A percentile compares a stretch with the other conserved stretches of the same genome.
Conservation (phyloP, 2,113 vertebrate genomes). For the Scomber colias region DNA sequence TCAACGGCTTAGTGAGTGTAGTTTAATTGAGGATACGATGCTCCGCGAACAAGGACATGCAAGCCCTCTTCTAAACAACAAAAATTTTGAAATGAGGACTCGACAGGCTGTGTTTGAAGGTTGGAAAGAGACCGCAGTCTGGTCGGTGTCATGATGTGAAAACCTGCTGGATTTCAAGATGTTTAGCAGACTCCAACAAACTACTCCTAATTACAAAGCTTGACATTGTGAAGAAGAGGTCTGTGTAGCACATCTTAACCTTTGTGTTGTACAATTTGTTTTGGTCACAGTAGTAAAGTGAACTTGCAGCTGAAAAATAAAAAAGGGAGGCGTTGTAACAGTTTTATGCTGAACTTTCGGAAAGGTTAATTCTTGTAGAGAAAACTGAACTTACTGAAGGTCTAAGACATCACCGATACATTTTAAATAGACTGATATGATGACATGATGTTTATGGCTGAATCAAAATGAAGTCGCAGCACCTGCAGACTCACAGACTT, state of each 20-base stretch:
- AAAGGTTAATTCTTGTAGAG: too few relatives aligned
- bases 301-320: neutral
- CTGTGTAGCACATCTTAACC: slow-evolving; percentile 2
- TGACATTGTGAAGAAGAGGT: slow-evolving; percentile 33
- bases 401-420: too few relatives aligned
- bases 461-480: too few relatives aligned
- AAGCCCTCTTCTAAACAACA: slow-evolving; percentile 26
- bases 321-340: neutral
- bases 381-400: too few relatives aligned
- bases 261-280: slow-evolving; percentile 42
- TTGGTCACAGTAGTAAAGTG: slow-evolving; percentile 30
- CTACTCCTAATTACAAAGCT: slow-evolving; percentile 5
- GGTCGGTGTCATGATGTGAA: slow-evolving; percentile 17
- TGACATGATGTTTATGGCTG: too few relatives aligned
- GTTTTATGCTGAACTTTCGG: neutral
- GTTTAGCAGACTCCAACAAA: slow-evolving; percentile 22
- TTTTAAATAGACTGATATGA: too few relatives aligned
- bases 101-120: neutral
- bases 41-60: slow-evolving; percentile 34
- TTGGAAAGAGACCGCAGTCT: slow-evolving; percentile 31
- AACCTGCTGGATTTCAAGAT: slow-evolving; percentile 31
- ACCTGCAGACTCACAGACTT: too few relatives aligned
- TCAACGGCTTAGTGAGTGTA: slow-evolving; percentile 52
- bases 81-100: slow-evolving; percentile 37
- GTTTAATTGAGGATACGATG: slow-evolving; percentile 63